These are phyloP conservation scores for Conistra vaccinii DNA, from an alignment of 2,888 invertebrate species.

Conservation along the genomic window DNA sequence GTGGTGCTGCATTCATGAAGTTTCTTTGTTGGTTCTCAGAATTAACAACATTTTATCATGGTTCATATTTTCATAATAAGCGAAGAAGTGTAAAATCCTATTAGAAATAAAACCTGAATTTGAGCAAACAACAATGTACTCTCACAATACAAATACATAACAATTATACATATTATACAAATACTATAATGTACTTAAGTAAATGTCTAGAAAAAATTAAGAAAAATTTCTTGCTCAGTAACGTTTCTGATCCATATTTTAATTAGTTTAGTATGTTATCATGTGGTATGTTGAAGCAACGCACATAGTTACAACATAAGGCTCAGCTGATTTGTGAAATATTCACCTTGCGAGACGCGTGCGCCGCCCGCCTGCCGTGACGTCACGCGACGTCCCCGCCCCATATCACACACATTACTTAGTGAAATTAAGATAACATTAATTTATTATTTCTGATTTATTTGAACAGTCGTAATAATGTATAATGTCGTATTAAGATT, in stretches of 20 bases:
- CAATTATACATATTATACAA: no score
- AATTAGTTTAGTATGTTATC: constrained; percentile 26
- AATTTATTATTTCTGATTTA: constrained; percentile 9
- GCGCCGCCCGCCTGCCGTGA: constrained; percentile 39
- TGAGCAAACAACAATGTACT: not conserved
- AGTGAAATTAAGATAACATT: constrained; percentile 14
- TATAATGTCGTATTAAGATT: not conserved
- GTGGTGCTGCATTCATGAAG: not conserved
- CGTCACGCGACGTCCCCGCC: constrained; percentile 33
- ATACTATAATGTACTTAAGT: not conserved
- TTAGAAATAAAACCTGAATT: not conserved
- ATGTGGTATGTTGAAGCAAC: not conserved
- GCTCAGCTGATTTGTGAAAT: constrained; percentile 54
- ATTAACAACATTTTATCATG: not conserved
- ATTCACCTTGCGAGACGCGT: constrained; percentile 55
- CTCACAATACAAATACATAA: no score
- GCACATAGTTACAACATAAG: constrained; percentile 27
- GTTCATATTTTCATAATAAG: no score
- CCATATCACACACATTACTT: constrained; percentile 27
- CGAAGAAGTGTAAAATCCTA: not conserved
- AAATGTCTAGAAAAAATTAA: not conserved
- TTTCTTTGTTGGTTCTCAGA: not conserved
- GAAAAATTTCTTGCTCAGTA: not conserved
- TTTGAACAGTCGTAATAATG: not conserved
- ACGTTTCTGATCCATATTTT: constrained; percentile 9